phyloP scores from a whole-genome alignment of 1,140 invertebrate species.

The Drosophila orena region DNA sequence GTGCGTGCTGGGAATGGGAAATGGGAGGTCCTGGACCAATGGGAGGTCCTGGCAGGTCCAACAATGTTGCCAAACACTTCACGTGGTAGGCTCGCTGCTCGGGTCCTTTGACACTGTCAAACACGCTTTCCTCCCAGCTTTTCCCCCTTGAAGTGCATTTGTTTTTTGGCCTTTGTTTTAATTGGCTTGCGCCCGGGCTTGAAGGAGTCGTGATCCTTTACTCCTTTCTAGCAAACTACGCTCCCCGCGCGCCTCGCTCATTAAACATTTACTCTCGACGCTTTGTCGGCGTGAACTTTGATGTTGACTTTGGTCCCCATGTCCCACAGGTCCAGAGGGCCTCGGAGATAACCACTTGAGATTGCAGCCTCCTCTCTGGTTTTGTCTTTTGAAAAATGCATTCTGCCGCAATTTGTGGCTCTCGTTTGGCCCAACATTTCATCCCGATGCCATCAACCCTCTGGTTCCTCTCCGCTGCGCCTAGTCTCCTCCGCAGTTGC shows the following conservation, averaged over 20 bases:
- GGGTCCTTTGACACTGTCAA: slow-evolving; percentile 73
- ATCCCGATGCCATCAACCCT: slow-evolving; percentile 26
- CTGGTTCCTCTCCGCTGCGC: slow-evolving; percentile 6
- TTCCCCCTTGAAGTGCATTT: slow-evolving; percentile 70
- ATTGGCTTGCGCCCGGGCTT: slow-evolving; percentile 71
- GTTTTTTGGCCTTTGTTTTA: slow-evolving; percentile 83
- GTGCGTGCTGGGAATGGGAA: slow-evolving; percentile 35
- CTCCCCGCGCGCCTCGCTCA: slow-evolving; percentile 52
- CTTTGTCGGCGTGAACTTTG: slow-evolving; percentile 83
- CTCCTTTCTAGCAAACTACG: slow-evolving; percentile 66
- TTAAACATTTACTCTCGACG: slow-evolving; percentile 81
- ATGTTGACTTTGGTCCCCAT: slow-evolving; percentile 71
- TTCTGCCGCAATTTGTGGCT: slow-evolving; percentile 78
- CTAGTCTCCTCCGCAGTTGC: slow-evolving; percentile 40
- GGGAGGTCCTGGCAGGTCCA: slow-evolving; percentile 23
- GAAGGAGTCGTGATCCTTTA: slow-evolving; percentile 63
- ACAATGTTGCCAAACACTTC: slow-evolving; percentile 76
- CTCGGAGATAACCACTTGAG: slow-evolving; percentile 79
- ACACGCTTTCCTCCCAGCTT: slow-evolving; percentile 37
- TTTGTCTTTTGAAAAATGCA: slow-evolving; percentile 77
- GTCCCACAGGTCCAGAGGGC: slow-evolving; percentile 40
- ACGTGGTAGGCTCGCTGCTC: slow-evolving; percentile 64
- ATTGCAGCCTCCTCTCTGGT: slow-evolving; percentile 63
- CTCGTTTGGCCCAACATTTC: slow-evolving; percentile 50
- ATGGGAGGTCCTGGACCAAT: no score